phyloP scores from a whole-genome alignment of 2,888 invertebrate species.

The Andricus quercusramuli region DNA sequence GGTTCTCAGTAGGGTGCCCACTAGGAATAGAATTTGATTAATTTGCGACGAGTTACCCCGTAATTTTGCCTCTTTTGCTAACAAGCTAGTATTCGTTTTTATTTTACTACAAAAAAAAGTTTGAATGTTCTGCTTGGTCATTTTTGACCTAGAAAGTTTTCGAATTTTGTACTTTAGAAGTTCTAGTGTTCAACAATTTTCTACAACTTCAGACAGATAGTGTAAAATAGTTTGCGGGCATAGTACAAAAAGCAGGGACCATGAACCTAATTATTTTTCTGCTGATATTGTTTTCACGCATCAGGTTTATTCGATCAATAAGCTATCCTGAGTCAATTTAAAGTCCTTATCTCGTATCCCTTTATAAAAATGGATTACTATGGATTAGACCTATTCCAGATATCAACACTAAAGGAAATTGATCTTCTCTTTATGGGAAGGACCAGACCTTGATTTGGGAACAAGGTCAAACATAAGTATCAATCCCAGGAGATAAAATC shows the following conservation, averaged over 20 bases:
- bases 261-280: not conserved
- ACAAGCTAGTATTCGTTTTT: too few species aligned
- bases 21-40: too few species aligned
- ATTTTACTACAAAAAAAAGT: too few species aligned
- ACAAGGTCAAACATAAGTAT: not conserved
- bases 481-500: slow-evolving; percentile 15
- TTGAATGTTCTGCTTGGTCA: too few species aligned
- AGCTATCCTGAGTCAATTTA: not conserved
- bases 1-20: too few species aligned
- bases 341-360: not conserved
- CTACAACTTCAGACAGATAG: not conserved
- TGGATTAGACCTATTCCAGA: not conserved
- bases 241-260: not conserved
- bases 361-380: not conserved
- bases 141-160: too few species aligned
- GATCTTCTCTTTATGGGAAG: not conserved
- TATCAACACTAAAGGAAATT: not conserved
- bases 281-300: not conserved
- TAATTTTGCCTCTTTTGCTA: too few species aligned
- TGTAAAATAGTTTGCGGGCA: not conserved
- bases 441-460: not conserved
- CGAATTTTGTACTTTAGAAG: too few species aligned
- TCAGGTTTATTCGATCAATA: not conserved
- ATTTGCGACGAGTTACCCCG: too few species aligned
- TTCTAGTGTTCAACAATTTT: not conserved